A percentile compares a stretch with the other conserved stretches of the same genome.
phyloP scores from a whole-genome alignment of 2,797 vertebrate species.

The Ptychadena robeensis region DNA sequence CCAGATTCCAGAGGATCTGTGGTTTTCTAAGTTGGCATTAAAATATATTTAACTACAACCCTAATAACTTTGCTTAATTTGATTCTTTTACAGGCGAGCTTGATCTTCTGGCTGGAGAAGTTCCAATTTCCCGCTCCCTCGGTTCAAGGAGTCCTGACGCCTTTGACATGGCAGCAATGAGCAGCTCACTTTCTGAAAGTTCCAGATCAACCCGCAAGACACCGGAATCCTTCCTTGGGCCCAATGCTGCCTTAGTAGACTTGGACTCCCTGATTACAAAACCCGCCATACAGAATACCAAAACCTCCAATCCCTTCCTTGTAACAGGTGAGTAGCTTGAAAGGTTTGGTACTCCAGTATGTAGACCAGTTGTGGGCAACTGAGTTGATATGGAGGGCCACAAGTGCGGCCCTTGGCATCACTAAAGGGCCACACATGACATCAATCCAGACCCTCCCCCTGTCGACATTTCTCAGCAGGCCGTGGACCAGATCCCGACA shows the following conservation, averaged over 20 bases:
- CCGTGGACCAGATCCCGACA: too few relatives aligned
- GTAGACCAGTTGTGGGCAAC: too few relatives aligned
- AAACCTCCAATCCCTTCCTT: constrained; percentile 57
- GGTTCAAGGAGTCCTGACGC: constrained; percentile 75
- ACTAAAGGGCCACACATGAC: too few relatives aligned
- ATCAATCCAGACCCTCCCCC: too few relatives aligned
- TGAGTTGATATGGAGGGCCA: too few relatives aligned
- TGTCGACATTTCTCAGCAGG: too few relatives aligned
- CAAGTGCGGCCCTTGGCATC: too few relatives aligned
- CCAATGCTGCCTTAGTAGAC: constrained; percentile 91
- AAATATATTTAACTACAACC: too few relatives aligned
- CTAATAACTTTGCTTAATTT: neutral
- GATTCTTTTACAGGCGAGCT: constrained; percentile 75
- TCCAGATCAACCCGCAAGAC: constrained; percentile 84
- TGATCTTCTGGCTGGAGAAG: constrained; percentile 77
- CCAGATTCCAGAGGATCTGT: neutral
- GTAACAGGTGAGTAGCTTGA: constrained; percentile 41
- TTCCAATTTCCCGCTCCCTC: constrained; percentile 49
- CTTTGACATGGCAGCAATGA: constrained; percentile 81
- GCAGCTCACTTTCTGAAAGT: constrained; percentile 71
- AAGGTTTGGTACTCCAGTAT: too few relatives aligned
- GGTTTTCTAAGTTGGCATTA: too few relatives aligned
- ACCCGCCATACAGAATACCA: constrained; percentile 63
- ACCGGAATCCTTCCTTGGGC: constrained; percentile 90
- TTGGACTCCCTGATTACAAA: constrained; percentile 88